Base-by-base conservation (phyloP, 2,113 vertebrate genomes). In the Platysternon megacephalum region DNA sequence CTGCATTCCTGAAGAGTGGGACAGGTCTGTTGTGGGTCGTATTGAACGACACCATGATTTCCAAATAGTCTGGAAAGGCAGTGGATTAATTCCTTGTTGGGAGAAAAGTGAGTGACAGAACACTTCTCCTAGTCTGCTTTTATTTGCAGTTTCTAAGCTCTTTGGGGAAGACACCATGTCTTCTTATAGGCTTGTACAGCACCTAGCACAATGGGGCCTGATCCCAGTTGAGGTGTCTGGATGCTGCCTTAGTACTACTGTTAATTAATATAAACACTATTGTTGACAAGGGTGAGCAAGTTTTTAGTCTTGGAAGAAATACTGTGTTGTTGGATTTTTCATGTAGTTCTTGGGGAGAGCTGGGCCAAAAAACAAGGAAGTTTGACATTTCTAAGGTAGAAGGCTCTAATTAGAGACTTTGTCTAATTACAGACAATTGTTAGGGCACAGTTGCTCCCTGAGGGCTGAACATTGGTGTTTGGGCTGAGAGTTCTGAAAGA, bases 401-500 rank as follows among this genome's bases (percentile, higher is more conserved):
- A 58, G 28, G 56, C 11, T 58, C 28, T 29, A 58, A 58, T 29
- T 58, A 58, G 56, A 58, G 12, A 58, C 28, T 5, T 29, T 29
- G 12, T 58, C 56, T 28, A 79, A 82, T 14, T n/a, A 52, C 5
- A n/a, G 42, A 7, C 10, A 28, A 48, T 16, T 10, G 39, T 16
- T 11, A 42, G 58, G 80, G 39, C 58, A 48, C 58, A 39, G 39
- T 26, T 76, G 10, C 39, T 51, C 10, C 51, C 28, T 53, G 29
- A 21, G 16, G 9, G 19, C 8, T 72, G 8, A 21, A 68, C 65
- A 39, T 10, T 39, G 9, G 19, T n/a, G 28, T 14, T 56, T 44
- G 61, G 1, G 1, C 1, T 6, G 1, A 8, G 39, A n/a, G 17
- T n/a, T 11, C 16, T 44, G 46, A 24, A 55, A 61, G 46, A 61